Base-by-base conservation (phyloP, 2,888 invertebrate species). In the Lypha dubia region DNA sequence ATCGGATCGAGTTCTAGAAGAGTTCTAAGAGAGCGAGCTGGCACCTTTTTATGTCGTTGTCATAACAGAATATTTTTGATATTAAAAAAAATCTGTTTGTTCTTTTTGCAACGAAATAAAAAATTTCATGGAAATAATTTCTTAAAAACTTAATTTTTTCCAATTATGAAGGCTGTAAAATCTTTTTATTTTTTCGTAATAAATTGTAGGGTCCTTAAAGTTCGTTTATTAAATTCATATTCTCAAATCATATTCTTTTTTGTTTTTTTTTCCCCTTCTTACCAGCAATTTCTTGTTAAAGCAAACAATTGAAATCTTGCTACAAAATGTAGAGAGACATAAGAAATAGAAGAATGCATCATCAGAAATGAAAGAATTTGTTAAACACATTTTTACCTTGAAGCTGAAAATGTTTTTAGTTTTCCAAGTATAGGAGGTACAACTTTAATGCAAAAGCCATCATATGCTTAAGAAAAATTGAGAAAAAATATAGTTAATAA, bases 391-490 rank as follows among this genome's bases (percentile, higher is more conserved):
- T 41, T n/a, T n/a, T 62, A 41, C 41, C 62, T 24, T 15, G 24
- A 8, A 62, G 62, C 62, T 62, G 6, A 41, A 41, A 41, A 62
- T 62, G 41, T 41, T 62, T 62, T 24, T n/a, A 62, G 24, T 41
- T 24, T 41, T 41, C n/a, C 24, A 41, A 41, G 38, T n/a, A n/a
- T n/a, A n/a, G n/a, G n/a, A n/a, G n/a, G n/a, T 15, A 22, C 22
- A 62, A 56, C n/a, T 28, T 56, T n/a, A 28, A n/a, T 56, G 24
- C 20, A 44, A 24, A 62, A 62, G 62, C 22, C 62, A 41, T 41
- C 22, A 8, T 35, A 62, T 15, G 22, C 22, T 41, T 41, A 22
- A 2, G 22, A 15, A 62, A n/a, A 22, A 41, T 38, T 62, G 15
- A 5, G 13, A 35, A 17, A 13, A 35, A 7, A n/a, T n/a, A n/a